phyloP scores from a whole-genome alignment of 2,888 invertebrate species.

The Notodromas monacha region DNA sequence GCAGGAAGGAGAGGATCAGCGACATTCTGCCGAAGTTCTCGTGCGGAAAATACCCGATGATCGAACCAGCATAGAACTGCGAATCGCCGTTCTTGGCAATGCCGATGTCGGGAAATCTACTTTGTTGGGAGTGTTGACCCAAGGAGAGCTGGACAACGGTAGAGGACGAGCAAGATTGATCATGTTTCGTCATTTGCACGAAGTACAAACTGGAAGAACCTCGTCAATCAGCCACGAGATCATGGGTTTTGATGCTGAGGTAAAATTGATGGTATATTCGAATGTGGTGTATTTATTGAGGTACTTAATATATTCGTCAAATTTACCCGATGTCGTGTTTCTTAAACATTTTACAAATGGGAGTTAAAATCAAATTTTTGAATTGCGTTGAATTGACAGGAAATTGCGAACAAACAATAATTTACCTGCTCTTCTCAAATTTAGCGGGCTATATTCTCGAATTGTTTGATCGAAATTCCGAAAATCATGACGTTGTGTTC shows the following conservation, averaged over 20 bases:
- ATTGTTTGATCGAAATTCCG: too few relatives aligned
- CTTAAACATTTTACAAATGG: too few relatives aligned
- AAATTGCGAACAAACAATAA: too few relatives aligned
- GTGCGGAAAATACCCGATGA: conserved; percentile 57
- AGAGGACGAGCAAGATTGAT: conserved; percentile 71
- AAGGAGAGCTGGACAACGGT: conserved; percentile 82
- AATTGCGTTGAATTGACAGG: too few relatives aligned
- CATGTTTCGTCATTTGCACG: conserved; percentile 70
- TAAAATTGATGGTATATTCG: conserved; percentile 12
- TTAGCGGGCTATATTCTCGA: too few relatives aligned
- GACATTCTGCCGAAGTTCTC: conserved; percentile 41
- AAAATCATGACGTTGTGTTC: too few relatives aligned
- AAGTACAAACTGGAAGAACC: conserved; percentile 69
- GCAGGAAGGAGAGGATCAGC: too few relatives aligned
- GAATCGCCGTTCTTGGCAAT: conserved; percentile 72
- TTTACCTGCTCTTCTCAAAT: too few relatives aligned
- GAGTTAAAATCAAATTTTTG: too few relatives aligned
- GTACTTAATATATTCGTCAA: too few relatives aligned
- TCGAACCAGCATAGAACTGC: conserved; percentile 53
- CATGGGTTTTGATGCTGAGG: conserved; percentile 61
- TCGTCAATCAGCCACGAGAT: conserved; percentile 87
- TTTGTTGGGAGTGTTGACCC: conserved; percentile 69
- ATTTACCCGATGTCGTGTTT: too few relatives aligned
- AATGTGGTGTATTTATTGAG: too few relatives aligned
- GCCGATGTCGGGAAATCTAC: conserved; percentile 94